Evolutionary conservation across 2,888 invertebrate species (phyloP), one percentile per base, ranked within the genome.

Genomic region (Leucoma salicis): DNA sequence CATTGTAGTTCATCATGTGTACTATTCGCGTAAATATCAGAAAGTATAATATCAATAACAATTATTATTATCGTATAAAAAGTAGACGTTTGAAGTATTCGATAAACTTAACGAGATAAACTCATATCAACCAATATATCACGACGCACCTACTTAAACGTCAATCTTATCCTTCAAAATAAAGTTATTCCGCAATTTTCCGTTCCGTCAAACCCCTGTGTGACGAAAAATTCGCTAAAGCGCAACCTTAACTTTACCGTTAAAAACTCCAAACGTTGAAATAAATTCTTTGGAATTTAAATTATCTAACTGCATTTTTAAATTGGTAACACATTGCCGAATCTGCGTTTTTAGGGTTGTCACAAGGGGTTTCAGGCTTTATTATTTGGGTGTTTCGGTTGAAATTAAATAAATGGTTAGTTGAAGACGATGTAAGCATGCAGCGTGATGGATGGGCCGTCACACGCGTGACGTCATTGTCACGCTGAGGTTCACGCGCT

Each of bases 131-230:
- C 57, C 51, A 66, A 78, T 69, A 78, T 74, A 74, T 75, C 66
- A 66, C 60, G 56, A 57, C 61, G 64, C 70, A 70, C 66, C 73
- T 71, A 70, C 72, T 79, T 70, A 78, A 65, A 73, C 81, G 79
- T 87, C 86, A 86, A 87, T 85, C 85, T 82, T 80, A 63, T 71
- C 69, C 70, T 70, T 64, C 70, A 80, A 84, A 88, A 86, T 86
- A 82, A 86, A 86, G 84, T 87, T 85, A 88, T 80, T 76, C 70
- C 76, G 63, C 82, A 86, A 88, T 87, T 88, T 87, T 83, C 79
- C 87, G 77, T 82, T 74, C 74, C 83, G 66, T 53, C 78, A 76
- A 74, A 71, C 75, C 76, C 67, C 70, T 72, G 73, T 84, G 75
- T 84, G 78, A 75, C 72, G 65, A 74, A 79, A 80, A 78, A 70